Conservation (phyloP, 1,140 invertebrate genomes). For the Drosophila auraria region DNA sequence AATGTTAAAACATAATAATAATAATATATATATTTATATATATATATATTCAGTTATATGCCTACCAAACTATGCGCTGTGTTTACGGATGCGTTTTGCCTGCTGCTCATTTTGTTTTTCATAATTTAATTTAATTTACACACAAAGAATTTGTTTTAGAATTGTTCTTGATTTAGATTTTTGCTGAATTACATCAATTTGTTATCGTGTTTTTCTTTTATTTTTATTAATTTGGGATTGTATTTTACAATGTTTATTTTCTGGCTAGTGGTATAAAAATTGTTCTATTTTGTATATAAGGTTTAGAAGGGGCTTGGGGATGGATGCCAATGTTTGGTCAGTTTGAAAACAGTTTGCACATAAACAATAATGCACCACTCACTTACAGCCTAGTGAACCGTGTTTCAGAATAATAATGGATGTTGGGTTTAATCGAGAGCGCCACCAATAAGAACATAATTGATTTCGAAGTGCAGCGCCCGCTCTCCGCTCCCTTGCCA, state of each 20-base stretch:
- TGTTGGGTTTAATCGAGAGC: constrained; percentile 39
- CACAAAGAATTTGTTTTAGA: constrained; percentile 56
- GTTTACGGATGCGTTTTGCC: constrained; percentile 53
- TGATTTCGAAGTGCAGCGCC: constrained; percentile 22
- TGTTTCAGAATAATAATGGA: background rate
- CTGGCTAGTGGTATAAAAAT: constrained; percentile 65
- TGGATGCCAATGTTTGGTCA: constrained; percentile 26
- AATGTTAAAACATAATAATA: constrained; percentile 78
- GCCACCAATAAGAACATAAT: constrained; percentile 48
- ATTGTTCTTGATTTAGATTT: constrained; percentile 23
- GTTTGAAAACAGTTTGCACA: constrained; percentile 13
- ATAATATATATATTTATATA: constrained; percentile 61
- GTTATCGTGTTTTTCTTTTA: constrained; percentile 31
- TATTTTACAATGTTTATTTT: constrained; percentile 57
- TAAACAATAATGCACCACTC: constrained; percentile 26
- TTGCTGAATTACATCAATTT: constrained; percentile 46
- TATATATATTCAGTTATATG: constrained; percentile 68
- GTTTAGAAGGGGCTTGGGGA: constrained; percentile 2
- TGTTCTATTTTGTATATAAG: constrained; percentile 61
- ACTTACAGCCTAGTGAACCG: constrained; percentile 33
- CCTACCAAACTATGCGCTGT: constrained; percentile 72
- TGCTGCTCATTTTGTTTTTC: constrained; percentile 19
- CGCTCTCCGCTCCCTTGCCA: constrained; percentile 1
- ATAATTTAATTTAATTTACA: constrained; percentile 58
- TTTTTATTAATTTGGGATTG: constrained; percentile 12